These are phyloP conservation scores for Brachyptera risi DNA, from an alignment of 2,888 invertebrate species.

Conservation along the genomic window DNA sequence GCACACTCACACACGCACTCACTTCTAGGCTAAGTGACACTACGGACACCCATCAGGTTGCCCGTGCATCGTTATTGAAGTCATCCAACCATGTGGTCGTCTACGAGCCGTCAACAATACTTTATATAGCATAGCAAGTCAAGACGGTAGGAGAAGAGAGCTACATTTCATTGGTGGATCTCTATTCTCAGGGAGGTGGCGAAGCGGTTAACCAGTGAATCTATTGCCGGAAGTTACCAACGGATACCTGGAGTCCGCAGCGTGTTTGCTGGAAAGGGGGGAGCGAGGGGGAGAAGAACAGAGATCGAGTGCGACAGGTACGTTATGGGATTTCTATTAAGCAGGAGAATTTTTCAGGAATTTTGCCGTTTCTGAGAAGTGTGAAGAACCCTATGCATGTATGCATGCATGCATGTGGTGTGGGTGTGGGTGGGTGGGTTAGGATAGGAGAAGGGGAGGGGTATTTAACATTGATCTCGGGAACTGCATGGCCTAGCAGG, in stretches of 20 bases:
- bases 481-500: too few species aligned
- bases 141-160: not conserved
- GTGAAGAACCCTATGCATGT: not conserved
- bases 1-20: not conserved
- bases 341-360: conserved; percentile 8
- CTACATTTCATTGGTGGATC: not conserved
- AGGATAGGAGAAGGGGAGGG: not conserved
- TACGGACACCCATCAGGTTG: not conserved
- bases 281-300: not conserved
- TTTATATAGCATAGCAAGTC: conserved; percentile 18
- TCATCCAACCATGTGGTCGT: conserved; percentile 11
- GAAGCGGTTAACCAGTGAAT: not conserved
- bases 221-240: conserved; percentile 1
- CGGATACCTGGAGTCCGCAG: not conserved
- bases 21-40: not conserved
- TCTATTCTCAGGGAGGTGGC: not conserved
- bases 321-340: conserved; percentile 17
- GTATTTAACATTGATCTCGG: not conserved
- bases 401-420: too few species aligned
- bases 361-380: conserved; percentile 18
- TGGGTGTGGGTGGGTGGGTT: not conserved
- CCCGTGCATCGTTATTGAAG: not conserved
- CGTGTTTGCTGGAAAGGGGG: not conserved
- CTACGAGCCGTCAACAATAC: not conserved
- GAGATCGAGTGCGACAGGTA: not conserved